Conservation (phyloP, 2,888 invertebrate species). For the Fragum whitleyi region DNA sequence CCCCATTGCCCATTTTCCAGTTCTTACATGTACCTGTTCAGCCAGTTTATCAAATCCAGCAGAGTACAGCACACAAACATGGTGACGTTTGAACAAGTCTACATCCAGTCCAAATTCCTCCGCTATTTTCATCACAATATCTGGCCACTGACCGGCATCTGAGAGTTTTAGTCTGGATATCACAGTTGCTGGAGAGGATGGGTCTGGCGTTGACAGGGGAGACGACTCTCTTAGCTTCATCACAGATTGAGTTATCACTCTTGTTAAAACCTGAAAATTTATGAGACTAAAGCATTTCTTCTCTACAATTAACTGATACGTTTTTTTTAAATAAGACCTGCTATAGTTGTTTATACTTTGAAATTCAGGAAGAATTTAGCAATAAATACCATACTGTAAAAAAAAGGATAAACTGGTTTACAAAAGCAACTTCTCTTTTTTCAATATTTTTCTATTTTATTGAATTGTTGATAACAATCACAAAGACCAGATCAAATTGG, state of each 20-base stretch:
- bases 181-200: slow-evolving; percentile 31
- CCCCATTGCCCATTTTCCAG: no score
- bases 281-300: background rate
- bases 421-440: no score
- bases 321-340: background rate
- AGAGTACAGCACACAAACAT: slow-evolving; percentile 89
- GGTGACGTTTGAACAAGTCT: slow-evolving; percentile 91
- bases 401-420: no score
- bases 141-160: slow-evolving; percentile 88
- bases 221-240: slow-evolving; percentile 55
- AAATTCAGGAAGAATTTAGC: no score
- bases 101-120: slow-evolving; percentile 92
- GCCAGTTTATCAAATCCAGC: slow-evolving; percentile 88
- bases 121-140: slow-evolving; percentile 90
- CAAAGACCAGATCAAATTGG: no score
- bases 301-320: background rate
- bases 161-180: slow-evolving; percentile 38
- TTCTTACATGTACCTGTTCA: slow-evolving; percentile 89
- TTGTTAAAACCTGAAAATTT: slow-evolving; percentile 55
- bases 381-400: no score
- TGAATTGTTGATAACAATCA: no score
- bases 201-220: slow-evolving; percentile 13
- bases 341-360: no score
- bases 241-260: slow-evolving; percentile 61
- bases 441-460: no score